Evolutionary conservation across 2,113 vertebrate species (phyloP), one percentile per base, ranked within the genome.

Genomic region (Eretmochelys imbricata): DNA sequence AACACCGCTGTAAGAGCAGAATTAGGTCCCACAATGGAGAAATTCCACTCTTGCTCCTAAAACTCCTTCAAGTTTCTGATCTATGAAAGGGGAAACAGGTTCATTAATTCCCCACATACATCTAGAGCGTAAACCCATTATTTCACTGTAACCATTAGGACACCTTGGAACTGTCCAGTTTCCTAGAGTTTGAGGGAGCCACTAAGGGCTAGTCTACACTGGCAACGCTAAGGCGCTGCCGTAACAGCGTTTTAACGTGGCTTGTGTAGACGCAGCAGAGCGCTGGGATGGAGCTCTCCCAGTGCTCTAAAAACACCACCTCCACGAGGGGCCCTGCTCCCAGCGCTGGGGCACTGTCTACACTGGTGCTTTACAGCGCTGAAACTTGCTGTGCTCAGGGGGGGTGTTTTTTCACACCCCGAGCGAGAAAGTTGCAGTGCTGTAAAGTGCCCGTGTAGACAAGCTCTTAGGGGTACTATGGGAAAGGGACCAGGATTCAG

Each of bases 121-220:
- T 91, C 89, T 89, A 50, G 85, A 94, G 48, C 20, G 22, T 79
- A 92, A 87, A 95, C 54, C 8, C 82, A 14, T 7, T 59, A 9
- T 81, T 95, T 93, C 54, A 53, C n/a, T 42, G 46, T 19, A 75
- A 75, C 20, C 22, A 25, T 76, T 46, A 76, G 38, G 22, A 42
- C 38, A 22, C 29, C 89, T 62, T 6, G 12, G 78, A 49, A 6
- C 53, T 91, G 78, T 19, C 93, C 75, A 92, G 72, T 86, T 82
- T 50, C 22, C 3, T 9, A 46, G 53, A 11, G 5, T 85, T 42
- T 82, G 78, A 89, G 75, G 46, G 24, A 96, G 27, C 29, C 9
- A 80, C 4, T 38, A 72, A 72, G 9, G 49, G 48, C 6, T 49
- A 49, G 48, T 49, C 48, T 49, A 49, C 48, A 49, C 48, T 49